phyloP scores from a whole-genome alignment of 2,888 invertebrate genomes.

The Xylota segnis region DNA sequence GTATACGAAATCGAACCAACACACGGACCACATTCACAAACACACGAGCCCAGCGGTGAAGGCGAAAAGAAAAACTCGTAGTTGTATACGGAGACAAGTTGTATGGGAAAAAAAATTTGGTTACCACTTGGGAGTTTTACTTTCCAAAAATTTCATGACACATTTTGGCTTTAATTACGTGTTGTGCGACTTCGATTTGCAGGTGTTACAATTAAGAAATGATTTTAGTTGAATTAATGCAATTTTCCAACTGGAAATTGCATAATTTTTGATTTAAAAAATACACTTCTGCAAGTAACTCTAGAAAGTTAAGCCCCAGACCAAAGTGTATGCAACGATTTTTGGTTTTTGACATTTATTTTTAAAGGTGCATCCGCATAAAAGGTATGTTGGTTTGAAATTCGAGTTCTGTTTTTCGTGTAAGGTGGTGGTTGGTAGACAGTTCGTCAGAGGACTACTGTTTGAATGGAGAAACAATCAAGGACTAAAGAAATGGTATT shows the following conservation, averaged over 20 bases:
- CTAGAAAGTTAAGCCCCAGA: slow-evolving; percentile 69
- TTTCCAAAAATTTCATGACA: slow-evolving; percentile 59
- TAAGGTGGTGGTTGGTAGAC: too few species aligned
- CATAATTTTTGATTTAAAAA: slow-evolving; percentile 68
- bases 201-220: background rate
- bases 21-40: slow-evolving; percentile 54
- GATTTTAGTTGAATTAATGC: slow-evolving; percentile 5
- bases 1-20: slow-evolving; percentile 62
- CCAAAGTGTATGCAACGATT: slow-evolving; percentile 53
- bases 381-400: slow-evolving; percentile 34
- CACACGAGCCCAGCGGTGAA: slow-evolving; percentile 54
- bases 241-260: slow-evolving; percentile 58
- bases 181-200: slow-evolving; percentile 1
- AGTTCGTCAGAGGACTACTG: too few species aligned
- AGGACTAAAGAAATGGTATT: too few species aligned
- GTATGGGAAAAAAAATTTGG: slow-evolving; percentile 61
- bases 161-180: slow-evolving; percentile 25
- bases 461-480: too few species aligned
- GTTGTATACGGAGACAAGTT: slow-evolving; percentile 71
- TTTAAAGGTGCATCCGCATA: slow-evolving; percentile 35
- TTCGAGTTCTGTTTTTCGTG: background rate
- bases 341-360: slow-evolving; percentile 67
- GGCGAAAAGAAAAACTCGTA: slow-evolving; percentile 70
- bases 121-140: slow-evolving; percentile 60
- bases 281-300: slow-evolving; percentile 51